A percentile compares a stretch with the other conserved stretches of the same genome.
Evolutionary conservation across 2,888 invertebrate species (phyloP).

Genomic region (Drosophila cognata): DNA sequence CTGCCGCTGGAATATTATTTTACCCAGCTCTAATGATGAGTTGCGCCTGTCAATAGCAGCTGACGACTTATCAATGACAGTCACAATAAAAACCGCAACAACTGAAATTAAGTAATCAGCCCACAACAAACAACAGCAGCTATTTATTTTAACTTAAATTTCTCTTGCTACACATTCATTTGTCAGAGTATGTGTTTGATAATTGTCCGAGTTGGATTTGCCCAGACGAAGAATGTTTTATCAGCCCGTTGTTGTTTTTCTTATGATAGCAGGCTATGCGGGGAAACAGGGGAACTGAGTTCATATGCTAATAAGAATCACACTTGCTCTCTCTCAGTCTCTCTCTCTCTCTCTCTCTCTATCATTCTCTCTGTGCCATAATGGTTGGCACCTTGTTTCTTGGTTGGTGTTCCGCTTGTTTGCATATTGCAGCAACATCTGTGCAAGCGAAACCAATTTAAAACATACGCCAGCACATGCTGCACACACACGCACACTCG

Average conservation of each 20-base stretch:
- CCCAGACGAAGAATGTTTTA: slow-evolving; percentile 35
- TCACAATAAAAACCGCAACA: slow-evolving; percentile 28
- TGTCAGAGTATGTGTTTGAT: slow-evolving; percentile 9
- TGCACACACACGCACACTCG: slow-evolving; percentile 23
- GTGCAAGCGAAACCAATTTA: slow-evolving; percentile 74
- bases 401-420: slow-evolving; percentile 66
- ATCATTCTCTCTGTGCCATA: background rate
- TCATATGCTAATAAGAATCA: slow-evolving; percentile 1
- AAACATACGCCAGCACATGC: slow-evolving; percentile 72
- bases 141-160: slow-evolving; percentile 13
- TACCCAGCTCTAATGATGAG: slow-evolving; percentile 10
- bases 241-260: slow-evolving; percentile 34
- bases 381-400: slow-evolving; percentile 59
- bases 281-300: slow-evolving; percentile 12
- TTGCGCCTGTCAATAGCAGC: slow-evolving; percentile 4
- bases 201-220: slow-evolving; percentile 19
- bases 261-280: slow-evolving; percentile 1
- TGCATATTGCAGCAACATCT: slow-evolving; percentile 79
- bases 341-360: background rate
- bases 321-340: background rate
- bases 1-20: slow-evolving; percentile 9
- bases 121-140: background rate
- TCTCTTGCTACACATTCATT: background rate
- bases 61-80: slow-evolving; percentile 16
- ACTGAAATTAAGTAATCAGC: slow-evolving; percentile 30